Evolutionary conservation across 92 coral and sea anemone species (phyloP), one percentile per base, ranked within the genome.

Genomic region (Zoanthus sociatus): DNA sequence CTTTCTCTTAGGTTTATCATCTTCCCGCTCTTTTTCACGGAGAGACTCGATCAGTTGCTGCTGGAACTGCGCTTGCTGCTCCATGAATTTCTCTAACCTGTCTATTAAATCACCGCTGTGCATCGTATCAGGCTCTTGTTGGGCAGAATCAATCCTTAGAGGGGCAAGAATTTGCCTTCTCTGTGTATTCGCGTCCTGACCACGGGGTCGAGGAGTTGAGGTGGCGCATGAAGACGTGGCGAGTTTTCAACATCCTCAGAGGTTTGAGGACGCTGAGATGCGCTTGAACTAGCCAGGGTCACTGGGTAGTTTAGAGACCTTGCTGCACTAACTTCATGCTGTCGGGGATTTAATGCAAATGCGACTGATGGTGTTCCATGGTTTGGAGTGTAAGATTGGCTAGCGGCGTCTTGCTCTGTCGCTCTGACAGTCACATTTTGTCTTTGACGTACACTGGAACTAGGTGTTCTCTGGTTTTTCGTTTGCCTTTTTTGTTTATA

Each of bases 81-180:
- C 69, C 69, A 63, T 63, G 26, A 63, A 63, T 63, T 63, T 4
- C 69, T 11, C 69, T 63, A 4, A 63, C 69, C 69, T 63, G 6
- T 4, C 69, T 16, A 63, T 63, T 63, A 63, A 63, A 63, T 63
- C 69, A 11, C 69, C 69, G 69, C 13, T 63, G 6, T 63, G 18
- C 69, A 63, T 63, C 26, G 6, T 63, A 63, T 63, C 69, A 63
- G 69, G 69, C 69, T 63, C 69, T 63, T 63, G 69, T 63, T 63
- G 69, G 69, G 69, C 69, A 63, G 4, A 11, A 63, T 63, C 69
- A 63, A 11, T 63, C 69, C n/a, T 11, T 11, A 63, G 14, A 63
- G 69, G 69, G 69, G 69, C 69, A 63, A 63, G 69, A 11, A 63
- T 63, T 63, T 63, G 69, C 69, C 69, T 63, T 63, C 69, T 63